These are phyloP conservation scores for Dendrolimus kikuchii DNA, from an alignment of 1,140 invertebrate genomes.

Conservation along the genomic window DNA sequence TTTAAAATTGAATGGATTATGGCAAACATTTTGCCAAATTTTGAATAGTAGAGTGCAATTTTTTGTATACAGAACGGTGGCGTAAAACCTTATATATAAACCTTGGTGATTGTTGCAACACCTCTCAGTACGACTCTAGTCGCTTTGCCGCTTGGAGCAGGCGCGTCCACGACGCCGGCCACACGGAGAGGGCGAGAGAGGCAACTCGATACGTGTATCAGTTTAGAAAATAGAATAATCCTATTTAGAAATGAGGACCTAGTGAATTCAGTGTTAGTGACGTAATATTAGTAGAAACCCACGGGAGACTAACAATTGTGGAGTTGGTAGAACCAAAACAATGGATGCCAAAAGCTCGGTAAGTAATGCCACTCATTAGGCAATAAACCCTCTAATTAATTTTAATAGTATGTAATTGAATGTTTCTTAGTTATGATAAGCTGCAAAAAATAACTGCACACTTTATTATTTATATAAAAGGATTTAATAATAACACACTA, in stretches of 20 bases:
- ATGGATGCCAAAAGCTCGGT: conserved; percentile 62
- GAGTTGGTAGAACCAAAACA: conserved; percentile 34
- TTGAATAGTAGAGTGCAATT: not conserved
- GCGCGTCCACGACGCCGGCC: conserved; percentile 53
- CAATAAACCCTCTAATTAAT: not conserved
- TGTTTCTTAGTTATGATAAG: no score
- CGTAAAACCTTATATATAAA: conserved; percentile 66
- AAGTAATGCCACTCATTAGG: conserved; percentile 22
- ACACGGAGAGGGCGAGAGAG: conserved; percentile 73
- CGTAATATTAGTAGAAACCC: conserved; percentile 47
- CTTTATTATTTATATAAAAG: no score
- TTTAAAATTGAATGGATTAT: not conserved
- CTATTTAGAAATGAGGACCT: conserved; percentile 54
- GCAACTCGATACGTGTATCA: conserved; percentile 26
- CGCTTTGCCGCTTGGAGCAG: conserved; percentile 71
- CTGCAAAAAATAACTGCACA: no score
- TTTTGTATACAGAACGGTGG: conserved; percentile 17
- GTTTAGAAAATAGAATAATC: conserved; percentile 28
- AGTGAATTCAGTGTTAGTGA: conserved; percentile 67
- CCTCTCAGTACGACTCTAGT: conserved; percentile 72
- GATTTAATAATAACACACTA: no score
- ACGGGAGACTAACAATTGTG: conserved; percentile 28
- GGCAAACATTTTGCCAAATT: not conserved
- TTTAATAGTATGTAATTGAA: not conserved
- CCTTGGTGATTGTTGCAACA: conserved; percentile 62